Evolutionary conservation across 2,797 vertebrate species (phyloP), one percentile per base, ranked within the genome.

Genomic region (Sciurus vulgaris): DNA sequence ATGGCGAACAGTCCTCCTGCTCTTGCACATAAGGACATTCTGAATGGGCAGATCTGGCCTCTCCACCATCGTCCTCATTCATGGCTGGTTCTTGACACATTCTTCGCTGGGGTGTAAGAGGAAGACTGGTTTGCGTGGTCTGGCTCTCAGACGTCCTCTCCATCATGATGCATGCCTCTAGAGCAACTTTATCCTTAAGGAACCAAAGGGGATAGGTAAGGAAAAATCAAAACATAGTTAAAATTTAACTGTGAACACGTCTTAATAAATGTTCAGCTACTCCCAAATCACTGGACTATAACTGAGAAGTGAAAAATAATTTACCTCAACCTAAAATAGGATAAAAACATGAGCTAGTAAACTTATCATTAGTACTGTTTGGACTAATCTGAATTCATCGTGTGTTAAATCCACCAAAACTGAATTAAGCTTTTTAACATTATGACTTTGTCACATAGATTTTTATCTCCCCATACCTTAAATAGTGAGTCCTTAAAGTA

Each of bases 1-100:
- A 99, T 99, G 82, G 99, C 99, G 99, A 99, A 99, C 83, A 99
- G 98, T 99, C 99, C 98, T 99, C 99, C 13, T 99, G 99, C 63
- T 98, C 98, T 96, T 99, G 98, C 97, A 99, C 98, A 99, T 99
- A 99, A 5, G 96, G 97, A 65, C n/a, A 73, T 72, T 93, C 91
- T 82, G 85, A 90, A 35, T 79, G 97, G 83, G 97, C 95, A n/a
- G 89, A 78, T 35, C 78, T 51, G 70, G 67, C 56, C 33, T 86
- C 12, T 65, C 13, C 63, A 51, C 89, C 83, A 0, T 0, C 91
- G 70, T 97, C 92, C 56, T 97, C 88, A 72, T 85, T 97, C 93
- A 97, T 96, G 94, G 86, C 74, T 94, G 91, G 14, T 47, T 26
- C 38, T 51, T 94, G 85, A 59, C 91, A 95, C 63, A 30, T 33